Evolutionary conservation across 2,113 vertebrate genomes (phyloP).

Genomic region (Puntigrus tetrazona): DNA sequence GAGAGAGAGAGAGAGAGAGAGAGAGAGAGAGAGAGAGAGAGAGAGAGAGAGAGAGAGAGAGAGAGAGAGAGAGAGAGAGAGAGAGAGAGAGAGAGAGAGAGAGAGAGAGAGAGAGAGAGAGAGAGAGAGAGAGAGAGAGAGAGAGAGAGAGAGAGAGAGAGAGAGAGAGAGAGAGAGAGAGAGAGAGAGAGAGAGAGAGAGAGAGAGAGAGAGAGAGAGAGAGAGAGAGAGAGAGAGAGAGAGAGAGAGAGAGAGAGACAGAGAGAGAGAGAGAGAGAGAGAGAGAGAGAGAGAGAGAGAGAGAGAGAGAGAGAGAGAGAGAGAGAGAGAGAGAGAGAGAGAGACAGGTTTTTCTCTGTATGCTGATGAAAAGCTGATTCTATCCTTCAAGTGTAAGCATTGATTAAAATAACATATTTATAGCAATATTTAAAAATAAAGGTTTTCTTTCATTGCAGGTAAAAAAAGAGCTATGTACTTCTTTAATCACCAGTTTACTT

Average conservation of each 20-base stretch:
- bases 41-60: background rate
- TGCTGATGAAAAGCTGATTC: background rate
- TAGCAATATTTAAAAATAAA: background rate
- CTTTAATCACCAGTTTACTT: background rate
- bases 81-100: background rate
- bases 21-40: background rate
- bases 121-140: background rate
- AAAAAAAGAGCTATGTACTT: background rate
- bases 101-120: background rate
- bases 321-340: background rate
- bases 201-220: background rate
- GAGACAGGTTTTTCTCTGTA: background rate
- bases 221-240: background rate
- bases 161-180: background rate
- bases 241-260: background rate
- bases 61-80: background rate
- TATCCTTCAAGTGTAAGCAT: background rate
- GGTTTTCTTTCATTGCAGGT: background rate
- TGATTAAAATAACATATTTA: background rate
- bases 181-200: background rate
- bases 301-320: background rate
- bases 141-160: background rate
- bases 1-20: background rate
- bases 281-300: background rate
- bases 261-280: background rate